Evolutionary conservation across 2,888 invertebrate genomes (phyloP), one percentile per base, ranked within the genome.

Genomic region (Drosophila cognata): DNA sequence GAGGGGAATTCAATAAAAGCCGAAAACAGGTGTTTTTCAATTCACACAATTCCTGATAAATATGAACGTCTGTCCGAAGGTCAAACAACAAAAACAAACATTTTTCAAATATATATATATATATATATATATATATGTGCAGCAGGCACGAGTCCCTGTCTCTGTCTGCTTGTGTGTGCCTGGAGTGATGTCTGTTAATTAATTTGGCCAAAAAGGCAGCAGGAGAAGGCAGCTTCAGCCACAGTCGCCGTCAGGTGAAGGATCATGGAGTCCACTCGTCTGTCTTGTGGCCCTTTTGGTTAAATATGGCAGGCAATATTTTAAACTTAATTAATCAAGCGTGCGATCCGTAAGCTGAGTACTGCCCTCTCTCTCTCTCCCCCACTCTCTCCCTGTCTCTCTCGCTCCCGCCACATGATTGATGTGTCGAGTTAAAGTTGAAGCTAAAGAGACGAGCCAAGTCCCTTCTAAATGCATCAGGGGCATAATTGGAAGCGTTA

Each of bases 251-350:
- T 66, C 72, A 58, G 69, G 60, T 71, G 69, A 71, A 84, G 74
- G 82, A 85, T 71, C 85, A 63, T 33, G 63, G 66, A 50, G 72
- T 38, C n/a, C 50, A n/a, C 25, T 18, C 21, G 55, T 36, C 57
- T 82, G 71, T 75, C 68, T 68, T 31, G 29, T 57, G 64, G 62
- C 59, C 58, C 68, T 63, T 72, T 86, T 81, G 77, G 84, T 81
- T 81, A 89, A 85, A 85, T 71, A 79, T 85, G 85, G 84, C 79
- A 78, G 86, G 90, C 78, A 72, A 87, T 89, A 88, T 89, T 82
- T 87, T 89, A 85, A 87, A 85, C 86, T 85, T 88, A 87, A 87
- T 89, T 89, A 88, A 87, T 87, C 90, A 87, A 79, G 74, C 71
- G 74, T 73, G 79, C 74, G 74, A 74, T 72, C 65, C 62, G 50